These are phyloP conservation scores for Coenonympha glycerion DNA, from an alignment of 2,888 invertebrate genomes.

Conservation along the genomic window DNA sequence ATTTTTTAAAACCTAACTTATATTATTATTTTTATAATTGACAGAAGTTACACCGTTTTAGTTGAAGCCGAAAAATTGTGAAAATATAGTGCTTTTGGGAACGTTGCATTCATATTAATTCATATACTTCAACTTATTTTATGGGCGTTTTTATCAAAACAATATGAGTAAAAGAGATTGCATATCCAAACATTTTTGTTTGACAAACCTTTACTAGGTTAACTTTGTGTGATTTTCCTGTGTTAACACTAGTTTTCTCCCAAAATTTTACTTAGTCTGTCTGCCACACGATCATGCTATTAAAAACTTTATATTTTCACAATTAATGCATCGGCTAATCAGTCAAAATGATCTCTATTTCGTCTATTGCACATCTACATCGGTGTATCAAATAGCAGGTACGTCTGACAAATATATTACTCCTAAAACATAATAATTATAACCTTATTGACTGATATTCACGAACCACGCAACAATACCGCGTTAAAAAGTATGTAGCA, in stretches of 20 bases:
- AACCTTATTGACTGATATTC: constrained; percentile 9
- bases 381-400: constrained; percentile 38
- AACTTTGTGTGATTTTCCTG: too few species aligned
- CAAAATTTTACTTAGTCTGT: not conserved
- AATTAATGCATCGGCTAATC: constrained; percentile 9
- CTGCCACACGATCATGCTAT: too few species aligned
- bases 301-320: constrained; percentile 7
- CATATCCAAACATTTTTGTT: too few species aligned
- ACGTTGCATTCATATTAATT: too few species aligned
- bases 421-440: constrained; percentile 20
- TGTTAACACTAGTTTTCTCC: too few species aligned
- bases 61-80: constrained; percentile 8
- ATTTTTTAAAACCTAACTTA: constrained; percentile 19
- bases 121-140: too few species aligned
- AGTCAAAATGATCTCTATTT: constrained; percentile 17
- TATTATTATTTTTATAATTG: constrained; percentile 11
- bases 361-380: constrained; percentile 34
- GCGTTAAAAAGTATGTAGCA: not conserved
- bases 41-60: constrained; percentile 23
- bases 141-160: too few species aligned
- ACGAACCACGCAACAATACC: not conserved
- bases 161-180: too few species aligned
- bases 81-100: not conserved
- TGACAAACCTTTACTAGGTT: too few species aligned
- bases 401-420: constrained; percentile 36